These are phyloP conservation scores for Neopipo cinnamomea DNA, from an alignment of 2,113 vertebrate species.

Conservation along the genomic window DNA sequence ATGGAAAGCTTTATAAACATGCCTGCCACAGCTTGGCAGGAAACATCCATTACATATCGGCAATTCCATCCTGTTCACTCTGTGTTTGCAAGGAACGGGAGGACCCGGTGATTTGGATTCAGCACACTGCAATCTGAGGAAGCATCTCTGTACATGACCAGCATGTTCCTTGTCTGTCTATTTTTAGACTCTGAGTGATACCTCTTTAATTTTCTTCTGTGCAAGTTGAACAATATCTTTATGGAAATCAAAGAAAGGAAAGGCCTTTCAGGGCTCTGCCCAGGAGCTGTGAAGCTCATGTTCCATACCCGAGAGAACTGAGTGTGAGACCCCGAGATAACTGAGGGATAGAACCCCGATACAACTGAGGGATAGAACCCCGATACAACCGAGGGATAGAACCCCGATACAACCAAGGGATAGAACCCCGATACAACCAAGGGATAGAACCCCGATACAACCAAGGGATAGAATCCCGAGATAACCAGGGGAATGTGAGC, in stretches of 20 bases:
- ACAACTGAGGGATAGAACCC: too few species aligned
- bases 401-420: too few species aligned
- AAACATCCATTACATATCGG: neutral
- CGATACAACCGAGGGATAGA: too few species aligned
- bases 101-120: neutral
- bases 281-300: neutral
- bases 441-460: neutral
- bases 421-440: too few species aligned
- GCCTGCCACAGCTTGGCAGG: neutral
- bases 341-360: too few species aligned
- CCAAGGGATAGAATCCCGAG: neutral
- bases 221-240: neutral
- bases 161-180: neutral
- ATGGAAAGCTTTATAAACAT: constrained; percentile 9
- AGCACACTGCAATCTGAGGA: neutral
- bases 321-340: neutral
- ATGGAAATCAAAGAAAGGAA: neutral
- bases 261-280: neutral
- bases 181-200: neutral
- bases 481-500: neutral
- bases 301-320: neutral
- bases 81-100: neutral
- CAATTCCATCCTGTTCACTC: neutral
- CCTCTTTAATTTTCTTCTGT: neutral
- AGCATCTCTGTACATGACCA: neutral